Percentiles rank a stretch among this genome's conserved stretches.
phyloP scores from a whole-genome alignment of 2,113 vertebrate species.

The Grallaria varia region DNA sequence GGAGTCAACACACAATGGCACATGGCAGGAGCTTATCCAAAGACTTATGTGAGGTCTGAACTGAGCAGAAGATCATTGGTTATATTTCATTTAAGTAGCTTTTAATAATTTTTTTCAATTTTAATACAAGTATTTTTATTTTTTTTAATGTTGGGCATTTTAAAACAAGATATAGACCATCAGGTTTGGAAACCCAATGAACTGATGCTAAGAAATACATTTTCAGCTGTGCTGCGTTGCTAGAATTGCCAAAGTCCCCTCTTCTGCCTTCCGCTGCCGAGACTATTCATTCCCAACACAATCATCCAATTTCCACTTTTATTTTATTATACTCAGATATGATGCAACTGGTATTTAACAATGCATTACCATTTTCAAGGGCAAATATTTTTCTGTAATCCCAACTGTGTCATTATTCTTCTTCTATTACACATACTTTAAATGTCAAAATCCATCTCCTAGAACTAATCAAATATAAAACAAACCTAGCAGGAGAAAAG shows the following conservation, averaged over 20 bases:
- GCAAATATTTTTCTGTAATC: conserved; percentile 52
- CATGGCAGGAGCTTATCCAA: not conserved
- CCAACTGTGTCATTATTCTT: conserved; percentile 39
- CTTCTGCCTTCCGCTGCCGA: not conserved
- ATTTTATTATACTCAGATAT: conserved; percentile 12
- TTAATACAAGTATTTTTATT: not conserved
- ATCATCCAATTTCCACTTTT: not conserved
- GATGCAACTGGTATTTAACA: conserved; percentile 40
- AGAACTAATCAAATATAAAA: conserved; percentile 37
- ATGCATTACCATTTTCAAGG: conserved; percentile 41
- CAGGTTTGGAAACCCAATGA: not conserved
- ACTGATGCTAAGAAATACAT: not conserved
- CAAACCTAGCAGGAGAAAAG: conserved; percentile 1
- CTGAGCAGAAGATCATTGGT: not conserved
- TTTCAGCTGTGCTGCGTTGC: not conserved
- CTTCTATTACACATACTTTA: conserved; percentile 40
- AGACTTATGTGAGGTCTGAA: not conserved
- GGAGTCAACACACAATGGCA: accelerated
- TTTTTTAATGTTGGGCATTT: not conserved
- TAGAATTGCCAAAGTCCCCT: not conserved
- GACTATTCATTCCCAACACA: conserved; percentile 12
- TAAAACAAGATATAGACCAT: not conserved
- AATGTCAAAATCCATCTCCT: conserved; percentile 48
- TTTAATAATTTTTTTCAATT: not conserved
- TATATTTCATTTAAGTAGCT: not conserved